These are phyloP conservation scores for Halictus ligatus DNA, from an alignment of 2,888 invertebrate species.

Conservation along the genomic window DNA sequence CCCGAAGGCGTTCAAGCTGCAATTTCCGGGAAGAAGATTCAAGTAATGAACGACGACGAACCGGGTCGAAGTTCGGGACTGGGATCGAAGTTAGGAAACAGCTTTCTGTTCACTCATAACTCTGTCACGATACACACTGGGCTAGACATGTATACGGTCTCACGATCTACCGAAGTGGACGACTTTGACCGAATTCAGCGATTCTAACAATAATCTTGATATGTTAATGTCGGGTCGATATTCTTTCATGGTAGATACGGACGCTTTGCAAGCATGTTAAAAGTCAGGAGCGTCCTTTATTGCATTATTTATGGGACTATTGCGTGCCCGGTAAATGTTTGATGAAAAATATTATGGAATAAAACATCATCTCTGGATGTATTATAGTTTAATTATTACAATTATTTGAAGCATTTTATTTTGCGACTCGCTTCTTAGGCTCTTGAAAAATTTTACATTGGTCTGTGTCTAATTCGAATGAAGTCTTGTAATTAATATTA, in stretches of 20 bases:
- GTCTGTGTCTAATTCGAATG: too few species aligned
- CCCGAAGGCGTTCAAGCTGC: slow-evolving; percentile 1
- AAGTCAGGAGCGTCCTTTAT: neutral
- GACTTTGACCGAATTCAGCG: slow-evolving; percentile 6
- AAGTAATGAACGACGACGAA: neutral
- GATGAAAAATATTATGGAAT: neutral
- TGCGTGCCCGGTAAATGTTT: neutral
- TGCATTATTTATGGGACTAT: neutral
- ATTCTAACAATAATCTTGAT: slow-evolving; percentile 3
- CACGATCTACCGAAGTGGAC: neutral
- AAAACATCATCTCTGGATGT: too few species aligned
- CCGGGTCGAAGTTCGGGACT: neutral
- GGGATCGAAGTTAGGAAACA: slow-evolving; percentile 2
- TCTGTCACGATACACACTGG: slow-evolving; percentile 9
- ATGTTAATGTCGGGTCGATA: neutral
- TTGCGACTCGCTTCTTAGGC: too few species aligned
- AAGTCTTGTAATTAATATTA: too few species aligned
- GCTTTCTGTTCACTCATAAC: slow-evolving; percentile 7
- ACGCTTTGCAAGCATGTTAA: neutral
- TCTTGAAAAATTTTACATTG: too few species aligned
- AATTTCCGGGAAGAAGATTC: neutral
- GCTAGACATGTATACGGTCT: slow-evolving; percentile 21
- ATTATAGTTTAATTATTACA: too few species aligned
- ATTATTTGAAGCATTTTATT: too few species aligned
- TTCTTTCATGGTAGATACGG: neutral